Percentiles rank a stretch among this genome's conserved stretches.
These are phyloP conservation scores for Acanthoscelides obtectus DNA, from an alignment of 2,888 invertebrate genomes.

Conservation along the genomic window DNA sequence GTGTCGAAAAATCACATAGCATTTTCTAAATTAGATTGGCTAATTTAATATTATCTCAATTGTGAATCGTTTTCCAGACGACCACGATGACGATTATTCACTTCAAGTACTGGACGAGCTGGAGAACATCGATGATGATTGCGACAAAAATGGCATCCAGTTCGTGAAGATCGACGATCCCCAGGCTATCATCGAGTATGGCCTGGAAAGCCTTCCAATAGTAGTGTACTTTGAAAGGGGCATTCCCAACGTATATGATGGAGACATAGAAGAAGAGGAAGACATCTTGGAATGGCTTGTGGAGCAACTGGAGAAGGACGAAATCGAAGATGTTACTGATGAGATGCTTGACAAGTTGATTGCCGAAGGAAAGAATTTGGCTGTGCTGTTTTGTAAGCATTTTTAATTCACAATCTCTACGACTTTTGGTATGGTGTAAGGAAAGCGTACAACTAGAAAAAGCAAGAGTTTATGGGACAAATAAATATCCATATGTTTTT, in stretches of 20 bases:
- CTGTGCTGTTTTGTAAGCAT: conserved; percentile 82
- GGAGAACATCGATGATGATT: conserved; percentile 91
- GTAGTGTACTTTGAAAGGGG: conserved; percentile 92
- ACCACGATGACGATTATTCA: conserved; percentile 84
- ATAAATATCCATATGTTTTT: too few relatives aligned
- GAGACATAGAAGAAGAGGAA: conserved; percentile 83
- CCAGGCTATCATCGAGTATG: conserved; percentile 79
- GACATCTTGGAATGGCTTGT: conserved; percentile 85
- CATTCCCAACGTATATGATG: conserved; percentile 89
- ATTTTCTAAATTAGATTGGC: too few relatives aligned
- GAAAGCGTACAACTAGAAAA: too few relatives aligned
- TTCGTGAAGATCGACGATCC: conserved; percentile 90
- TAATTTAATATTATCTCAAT: too few relatives aligned
- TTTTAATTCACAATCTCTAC: too few relatives aligned
- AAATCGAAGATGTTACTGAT: conserved; percentile 92
- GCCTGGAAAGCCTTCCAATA: conserved; percentile 75
- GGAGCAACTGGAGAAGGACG: conserved; percentile 83
- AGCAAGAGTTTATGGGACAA: too few relatives aligned
- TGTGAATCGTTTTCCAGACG: conserved; percentile 67
- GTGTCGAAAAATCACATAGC: too few relatives aligned
- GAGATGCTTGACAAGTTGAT: conserved; percentile 89
- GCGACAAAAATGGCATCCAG: conserved; percentile 86
- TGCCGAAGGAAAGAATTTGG: conserved; percentile 82
- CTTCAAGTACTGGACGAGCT: conserved; percentile 80
- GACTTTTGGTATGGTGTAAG: too few relatives aligned